Evolutionary conservation across 2,113 vertebrate genomes (phyloP).

Genomic region (Halcyon malimbica): DNA sequence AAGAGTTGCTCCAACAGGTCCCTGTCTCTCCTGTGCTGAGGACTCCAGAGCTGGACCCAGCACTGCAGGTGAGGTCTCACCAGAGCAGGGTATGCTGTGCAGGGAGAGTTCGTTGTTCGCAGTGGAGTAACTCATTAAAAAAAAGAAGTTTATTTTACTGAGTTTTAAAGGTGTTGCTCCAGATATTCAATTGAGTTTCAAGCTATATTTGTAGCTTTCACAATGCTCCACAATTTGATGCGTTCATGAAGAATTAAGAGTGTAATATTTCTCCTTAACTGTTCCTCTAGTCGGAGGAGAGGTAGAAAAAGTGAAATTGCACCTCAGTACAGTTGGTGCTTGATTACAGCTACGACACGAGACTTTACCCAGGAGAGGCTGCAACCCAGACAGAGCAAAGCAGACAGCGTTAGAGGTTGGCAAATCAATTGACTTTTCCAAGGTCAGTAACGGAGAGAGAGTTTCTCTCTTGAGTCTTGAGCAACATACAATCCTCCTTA

Average conservation of each 20-base stretch:
- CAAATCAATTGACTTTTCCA: constrained; percentile 20
- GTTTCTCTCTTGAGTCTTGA: neutral
- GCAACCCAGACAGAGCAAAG: neutral
- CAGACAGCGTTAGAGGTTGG: neutral
- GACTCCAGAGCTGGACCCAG: neutral
- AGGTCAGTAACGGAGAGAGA: neutral
- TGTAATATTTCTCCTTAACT: neutral
- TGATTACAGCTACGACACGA: neutral
- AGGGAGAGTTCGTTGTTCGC: neutral
- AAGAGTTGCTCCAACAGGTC: neutral
- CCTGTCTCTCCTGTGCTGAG: no score
- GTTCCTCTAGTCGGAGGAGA: neutral
- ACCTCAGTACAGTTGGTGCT: neutral
- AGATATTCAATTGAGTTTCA: neutral
- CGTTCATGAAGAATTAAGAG: neutral
- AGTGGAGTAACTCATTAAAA: neutral
- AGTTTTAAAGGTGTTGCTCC: neutral
- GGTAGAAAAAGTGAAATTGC: neutral
- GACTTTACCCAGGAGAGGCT: constrained; percentile 22
- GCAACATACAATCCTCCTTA: neutral
- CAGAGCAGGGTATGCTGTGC: neutral
- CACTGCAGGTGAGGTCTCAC: neutral
- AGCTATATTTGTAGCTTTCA: neutral
- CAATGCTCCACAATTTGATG: neutral
- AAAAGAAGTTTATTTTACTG: neutral